phyloP scores from a whole-genome alignment of 1,140 invertebrate genomes.

The Drosophila pruinosa region DNA sequence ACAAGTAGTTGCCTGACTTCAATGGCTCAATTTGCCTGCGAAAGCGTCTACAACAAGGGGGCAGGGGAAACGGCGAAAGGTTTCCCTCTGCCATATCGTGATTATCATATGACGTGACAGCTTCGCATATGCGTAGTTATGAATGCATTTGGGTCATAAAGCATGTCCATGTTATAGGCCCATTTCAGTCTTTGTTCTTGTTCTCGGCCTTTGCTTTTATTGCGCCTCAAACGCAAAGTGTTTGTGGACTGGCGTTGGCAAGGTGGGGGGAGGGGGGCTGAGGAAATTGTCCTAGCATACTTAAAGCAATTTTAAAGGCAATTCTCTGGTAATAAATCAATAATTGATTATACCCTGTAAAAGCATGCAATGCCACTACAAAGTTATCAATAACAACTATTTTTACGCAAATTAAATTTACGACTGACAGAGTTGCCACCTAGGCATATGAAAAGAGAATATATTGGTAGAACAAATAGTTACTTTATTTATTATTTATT shows the following conservation, averaged over 20 bases:
- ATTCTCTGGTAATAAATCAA: neutral
- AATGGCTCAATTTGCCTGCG: constrained; percentile 66
- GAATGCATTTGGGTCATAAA: constrained; percentile 81
- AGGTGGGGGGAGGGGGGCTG: too few species aligned
- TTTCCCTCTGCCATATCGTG: constrained; percentile 49
- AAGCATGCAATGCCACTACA: too few species aligned
- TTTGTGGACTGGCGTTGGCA: too few species aligned
- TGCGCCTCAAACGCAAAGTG: constrained; percentile 53
- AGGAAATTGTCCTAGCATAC: neutral
- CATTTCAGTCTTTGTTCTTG: constrained; percentile 25
- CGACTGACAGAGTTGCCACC: too few species aligned
- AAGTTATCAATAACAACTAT: too few species aligned
- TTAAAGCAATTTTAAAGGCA: neutral
- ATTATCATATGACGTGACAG: constrained; percentile 82
- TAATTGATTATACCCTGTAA: neutral
- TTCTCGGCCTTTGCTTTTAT: constrained; percentile 1
- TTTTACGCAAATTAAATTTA: too few species aligned
- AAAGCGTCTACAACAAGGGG: neutral
- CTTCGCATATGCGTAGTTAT: constrained; percentile 72
- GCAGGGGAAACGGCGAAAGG: constrained; percentile 1
- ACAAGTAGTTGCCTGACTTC: constrained; percentile 17
- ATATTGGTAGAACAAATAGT: too few species aligned
- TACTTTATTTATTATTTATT: too few species aligned
- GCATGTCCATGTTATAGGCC: constrained; percentile 13
- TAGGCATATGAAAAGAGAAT: too few species aligned